Base-by-base conservation (phyloP, 2,797 vertebrate species). In the Poliocrania exsul region DNA sequence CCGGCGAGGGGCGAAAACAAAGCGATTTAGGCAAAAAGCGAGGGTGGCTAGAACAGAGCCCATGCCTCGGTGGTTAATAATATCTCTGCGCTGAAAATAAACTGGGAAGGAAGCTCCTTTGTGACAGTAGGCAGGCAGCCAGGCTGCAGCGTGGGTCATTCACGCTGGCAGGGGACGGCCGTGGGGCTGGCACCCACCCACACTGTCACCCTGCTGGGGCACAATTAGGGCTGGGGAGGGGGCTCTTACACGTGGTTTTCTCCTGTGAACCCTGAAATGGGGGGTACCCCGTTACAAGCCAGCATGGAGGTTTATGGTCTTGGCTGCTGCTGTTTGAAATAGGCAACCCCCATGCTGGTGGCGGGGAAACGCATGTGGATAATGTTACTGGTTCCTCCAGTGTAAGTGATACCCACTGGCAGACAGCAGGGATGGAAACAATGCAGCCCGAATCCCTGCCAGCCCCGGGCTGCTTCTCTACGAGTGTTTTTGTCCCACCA, bases 71-170 rank as follows among this genome's bases (percentile, higher is more conserved):
- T 81, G 24, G 97, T 98, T 98, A 98, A 99, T 98, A 99, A 99
- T 99, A 99, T 98, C 98, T 97, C 91, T 53, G 82, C 28, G 97
- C 98, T 98, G 98, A 99, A 99, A 99, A 99, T 99, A 99, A 98
- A 98, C 98, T 65, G 83, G 97, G 96, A 98, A 99, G 99, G 98
- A 99, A 99, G 98, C 97, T 98, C 97, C 98, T 98, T 98, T 98
- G 98, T 99, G 99, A 99, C 98, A 99, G 98, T 98, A 97, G 98
- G 98, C 98, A 96, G 96, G 94, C 96, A 11, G 99, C 99, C 99
- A 99, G 98, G 94, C 94, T 82, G 91, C 98, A 74, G 97, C 91
- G 97, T 97, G 96, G 98, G 98, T 98, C 98, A 99, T 98, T 98
- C 98, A 98, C 98, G 96, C 93, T 62, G 13, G 94, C 96, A 94